phyloP scores from a whole-genome alignment of 1,140 invertebrate genomes.

The Dinoponera quadriceps region DNA sequence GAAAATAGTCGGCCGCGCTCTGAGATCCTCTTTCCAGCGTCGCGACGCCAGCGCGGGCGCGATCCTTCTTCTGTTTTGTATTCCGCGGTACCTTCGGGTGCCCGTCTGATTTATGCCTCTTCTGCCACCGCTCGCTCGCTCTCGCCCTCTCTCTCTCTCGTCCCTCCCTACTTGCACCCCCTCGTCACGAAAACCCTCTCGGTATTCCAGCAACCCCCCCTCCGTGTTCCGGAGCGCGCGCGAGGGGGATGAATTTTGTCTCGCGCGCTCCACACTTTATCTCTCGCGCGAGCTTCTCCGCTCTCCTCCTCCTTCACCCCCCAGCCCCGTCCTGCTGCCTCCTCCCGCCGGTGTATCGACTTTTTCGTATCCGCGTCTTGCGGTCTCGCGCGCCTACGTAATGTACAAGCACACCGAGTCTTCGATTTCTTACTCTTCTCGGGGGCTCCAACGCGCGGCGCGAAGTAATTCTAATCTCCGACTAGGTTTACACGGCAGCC shows the following conservation, averaged over 20 bases:
- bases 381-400: background rate
- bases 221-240: slow-evolving; percentile 19
- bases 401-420: background rate
- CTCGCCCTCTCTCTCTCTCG: slow-evolving; percentile 36
- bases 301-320: slow-evolving; percentile 11
- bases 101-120: slow-evolving; percentile 74
- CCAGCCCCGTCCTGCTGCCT: background rate
- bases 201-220: background rate
- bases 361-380: slow-evolving; percentile 45
- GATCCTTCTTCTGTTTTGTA: slow-evolving; percentile 80
- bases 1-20: slow-evolving; percentile 79
- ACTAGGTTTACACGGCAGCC: too few relatives aligned
- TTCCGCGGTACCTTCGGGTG: slow-evolving; percentile 76
- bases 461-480: too few relatives aligned
- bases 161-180: background rate
- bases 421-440: too few relatives aligned
- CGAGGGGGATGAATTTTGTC: slow-evolving; percentile 72
- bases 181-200: background rate
- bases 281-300: slow-evolving; percentile 53
- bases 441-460: too few relatives aligned
- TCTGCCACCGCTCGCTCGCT: slow-evolving; percentile 33
- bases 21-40: slow-evolving; percentile 66
- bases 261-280: slow-evolving; percentile 57
- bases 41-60: slow-evolving; percentile 26
- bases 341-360: slow-evolving; percentile 49